phyloP scores from a whole-genome alignment of 2,797 vertebrate species.

The Aplochiton taeniatus region DNA sequence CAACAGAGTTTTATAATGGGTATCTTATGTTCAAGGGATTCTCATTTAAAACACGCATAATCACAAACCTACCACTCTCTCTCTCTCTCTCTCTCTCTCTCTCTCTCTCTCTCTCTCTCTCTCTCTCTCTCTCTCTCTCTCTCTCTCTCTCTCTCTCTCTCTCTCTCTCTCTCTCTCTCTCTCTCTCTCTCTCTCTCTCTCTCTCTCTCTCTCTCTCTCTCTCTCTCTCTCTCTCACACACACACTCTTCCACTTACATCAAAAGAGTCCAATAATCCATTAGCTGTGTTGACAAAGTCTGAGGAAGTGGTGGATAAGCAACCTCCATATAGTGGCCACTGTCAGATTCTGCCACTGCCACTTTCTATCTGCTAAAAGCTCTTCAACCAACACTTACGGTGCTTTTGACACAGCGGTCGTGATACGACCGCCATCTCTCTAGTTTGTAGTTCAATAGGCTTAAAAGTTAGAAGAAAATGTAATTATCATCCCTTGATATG shows the following conservation, averaged over 20 bases:
- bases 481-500: no score
- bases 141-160: background rate
- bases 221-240: background rate
- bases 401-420: background rate
- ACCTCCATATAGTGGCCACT: background rate
- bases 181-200: background rate
- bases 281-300: conserved; percentile 10
- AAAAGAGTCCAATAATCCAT: background rate
- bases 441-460: background rate
- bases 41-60: background rate
- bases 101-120: background rate
- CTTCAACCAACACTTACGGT: background rate
- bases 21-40: background rate
- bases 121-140: background rate
- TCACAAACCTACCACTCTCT: background rate
- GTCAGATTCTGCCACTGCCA: conserved; percentile 1
- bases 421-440: background rate
- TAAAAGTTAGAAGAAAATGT: no score
- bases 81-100: background rate
- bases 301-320: background rate
- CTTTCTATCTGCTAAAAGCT: conserved; percentile 5
- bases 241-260: background rate
- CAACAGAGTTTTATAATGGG: background rate
- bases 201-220: background rate
- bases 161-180: background rate